Evolutionary conservation across 2,888 invertebrate species (phyloP), one percentile per base, ranked within the genome.

Genomic region (Lagria hirta): DNA sequence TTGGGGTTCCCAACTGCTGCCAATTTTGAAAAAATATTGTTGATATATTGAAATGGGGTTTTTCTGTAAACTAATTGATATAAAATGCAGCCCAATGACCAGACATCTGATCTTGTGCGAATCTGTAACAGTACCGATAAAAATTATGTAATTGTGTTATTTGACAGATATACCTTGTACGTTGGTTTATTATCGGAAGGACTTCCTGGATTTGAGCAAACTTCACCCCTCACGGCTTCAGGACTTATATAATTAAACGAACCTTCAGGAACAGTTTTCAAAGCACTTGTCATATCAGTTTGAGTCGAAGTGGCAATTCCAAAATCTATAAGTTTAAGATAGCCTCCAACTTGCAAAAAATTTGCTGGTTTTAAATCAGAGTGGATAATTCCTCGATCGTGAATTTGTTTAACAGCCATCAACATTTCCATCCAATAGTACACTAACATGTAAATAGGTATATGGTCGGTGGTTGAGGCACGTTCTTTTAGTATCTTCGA

Each of bases 281-380:
- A 79, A 42, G 95, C 88, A 61, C 89, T 90, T 0, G 96, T 97
- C 69, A 86, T 87, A 70, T 97, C 94, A 41, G 80, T 78, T 57
- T 88, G 86, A 54, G 97, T 81, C 34, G 86, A 83, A 28, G 91
- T 88, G 29, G 97, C 90, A 62, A 98, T 95, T 36, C 97, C 98
- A 75, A 98, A 98, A 75, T 98, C 98, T 54, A 98, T 99, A 43
- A 98, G 75, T 75, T 98, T 98, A 38, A 98, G 72, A 6, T 85
- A 80, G 1, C 88, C 90, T 49, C 83, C 81, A 3, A 91, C 88
- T 64, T 93, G 76, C 23, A 98, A 76, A 72, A 98, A 99, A 73
- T 98, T 98, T 0, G 93, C 93, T 0, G 98, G 98, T 70, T 98
- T 98, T 55, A 98, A 73, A 72, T 99, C 98, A 0, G 94, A 89